phyloP scores from a whole-genome alignment of 2,797 vertebrate species.

The Anguilla anguilla region DNA sequence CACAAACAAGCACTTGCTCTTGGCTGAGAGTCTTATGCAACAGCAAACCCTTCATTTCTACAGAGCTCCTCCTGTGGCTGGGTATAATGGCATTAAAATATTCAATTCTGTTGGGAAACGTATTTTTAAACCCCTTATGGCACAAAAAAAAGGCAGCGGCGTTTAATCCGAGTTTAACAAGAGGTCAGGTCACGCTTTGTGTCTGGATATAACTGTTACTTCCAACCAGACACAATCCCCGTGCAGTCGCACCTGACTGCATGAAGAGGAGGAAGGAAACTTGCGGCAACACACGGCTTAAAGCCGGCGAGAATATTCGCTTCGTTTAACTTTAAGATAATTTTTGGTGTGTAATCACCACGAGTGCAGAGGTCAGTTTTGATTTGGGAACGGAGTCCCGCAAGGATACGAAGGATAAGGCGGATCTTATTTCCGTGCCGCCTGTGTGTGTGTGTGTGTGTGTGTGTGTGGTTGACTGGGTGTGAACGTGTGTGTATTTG shows the following conservation, averaged over 20 bases:
- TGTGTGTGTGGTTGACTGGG: neutral
- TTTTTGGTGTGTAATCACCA: slow-evolving; percentile 28
- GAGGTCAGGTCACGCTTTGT: slow-evolving; percentile 15
- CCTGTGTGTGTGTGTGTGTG: neutral
- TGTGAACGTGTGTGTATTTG: neutral
- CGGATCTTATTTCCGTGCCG: neutral
- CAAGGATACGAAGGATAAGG: neutral
- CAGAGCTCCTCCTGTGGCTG: neutral
- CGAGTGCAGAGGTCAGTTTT: slow-evolving; percentile 30
- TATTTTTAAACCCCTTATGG: neutral
- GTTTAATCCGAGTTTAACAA: slow-evolving; percentile 17
- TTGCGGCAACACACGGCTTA: neutral
- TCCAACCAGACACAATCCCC: neutral
- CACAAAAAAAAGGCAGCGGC: neutral
- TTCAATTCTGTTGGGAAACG: slow-evolving; percentile 10
- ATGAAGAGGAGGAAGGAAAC: neutral
- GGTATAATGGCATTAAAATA: slow-evolving; percentile 18
- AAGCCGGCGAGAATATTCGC: slow-evolving; percentile 17
- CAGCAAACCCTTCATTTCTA: neutral
- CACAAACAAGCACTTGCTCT: neutral
- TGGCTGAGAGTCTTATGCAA: slow-evolving; percentile 22
- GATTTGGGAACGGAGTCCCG: slow-evolving; percentile 29
- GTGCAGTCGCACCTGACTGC: neutral
- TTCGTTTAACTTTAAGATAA: slow-evolving; percentile 35
- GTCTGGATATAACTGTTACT: slow-evolving; percentile 1